phyloP scores from a whole-genome alignment of 2,113 vertebrate species.

The Pheucticus melanocephalus region DNA sequence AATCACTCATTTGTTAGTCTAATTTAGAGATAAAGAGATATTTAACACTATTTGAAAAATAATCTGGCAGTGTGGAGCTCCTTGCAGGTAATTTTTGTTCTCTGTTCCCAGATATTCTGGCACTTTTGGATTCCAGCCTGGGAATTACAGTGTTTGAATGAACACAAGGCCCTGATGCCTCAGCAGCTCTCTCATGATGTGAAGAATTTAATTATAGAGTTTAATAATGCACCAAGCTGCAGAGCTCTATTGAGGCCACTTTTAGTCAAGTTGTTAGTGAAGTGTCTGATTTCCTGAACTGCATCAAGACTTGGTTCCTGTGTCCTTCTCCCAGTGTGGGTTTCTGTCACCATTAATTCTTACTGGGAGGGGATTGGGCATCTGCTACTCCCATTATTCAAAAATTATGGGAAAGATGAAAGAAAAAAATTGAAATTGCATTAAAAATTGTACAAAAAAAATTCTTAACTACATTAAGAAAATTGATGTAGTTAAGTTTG shows the following conservation, averaged over 20 bases:
- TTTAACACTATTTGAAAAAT: background rate
- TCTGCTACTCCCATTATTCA: background rate
- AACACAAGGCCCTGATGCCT: background rate
- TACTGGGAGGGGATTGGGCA: background rate
- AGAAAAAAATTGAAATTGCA: background rate
- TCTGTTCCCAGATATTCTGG: no score
- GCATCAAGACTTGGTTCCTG: background rate
- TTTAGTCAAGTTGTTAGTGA: background rate
- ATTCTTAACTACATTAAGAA: background rate
- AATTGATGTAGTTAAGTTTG: no score
- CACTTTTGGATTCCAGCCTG: background rate
- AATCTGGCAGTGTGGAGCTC: background rate
- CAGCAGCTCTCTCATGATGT: background rate
- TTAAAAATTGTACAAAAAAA: background rate
- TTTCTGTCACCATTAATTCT: background rate
- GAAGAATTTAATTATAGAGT: background rate
- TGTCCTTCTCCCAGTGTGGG: background rate
- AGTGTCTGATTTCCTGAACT: conserved; percentile 16
- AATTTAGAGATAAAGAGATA: background rate
- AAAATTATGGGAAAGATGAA: background rate
- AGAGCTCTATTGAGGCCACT: background rate
- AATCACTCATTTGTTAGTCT: background rate
- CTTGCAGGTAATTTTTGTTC: background rate
- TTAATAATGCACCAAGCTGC: background rate
- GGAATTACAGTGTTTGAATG: background rate